phyloP scores from a whole-genome alignment of 2,113 vertebrate genomes.

The Neolamprologus sp. region DNA sequence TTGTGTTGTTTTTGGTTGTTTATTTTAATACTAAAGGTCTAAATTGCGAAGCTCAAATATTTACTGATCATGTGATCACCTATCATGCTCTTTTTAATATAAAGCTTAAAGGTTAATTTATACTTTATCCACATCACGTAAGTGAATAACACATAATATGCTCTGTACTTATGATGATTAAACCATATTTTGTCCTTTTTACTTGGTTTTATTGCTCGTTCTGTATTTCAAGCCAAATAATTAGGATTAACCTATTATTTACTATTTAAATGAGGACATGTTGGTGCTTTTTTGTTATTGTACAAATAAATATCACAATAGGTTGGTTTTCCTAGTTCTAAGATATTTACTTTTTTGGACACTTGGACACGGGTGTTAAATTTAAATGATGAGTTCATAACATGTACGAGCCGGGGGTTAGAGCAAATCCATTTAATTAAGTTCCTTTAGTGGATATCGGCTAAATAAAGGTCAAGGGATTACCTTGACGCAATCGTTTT shows the following conservation, averaged over 20 bases:
- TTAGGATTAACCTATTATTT: neutral
- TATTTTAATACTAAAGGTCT: neutral
- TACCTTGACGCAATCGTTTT: conserved; percentile 26
- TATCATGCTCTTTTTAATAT: neutral
- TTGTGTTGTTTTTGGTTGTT: neutral
- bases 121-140: neutral
- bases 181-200: neutral
- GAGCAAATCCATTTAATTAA: neutral
- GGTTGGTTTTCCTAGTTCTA: neutral
- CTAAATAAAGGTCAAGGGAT: conserved; percentile 31
- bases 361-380: neutral
- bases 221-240: neutral
- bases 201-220: neutral
- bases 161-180: neutral
- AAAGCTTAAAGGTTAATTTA: neutral
- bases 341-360: neutral
- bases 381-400: neutral
- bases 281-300: neutral
- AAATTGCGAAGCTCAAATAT: neutral
- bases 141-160: neutral
- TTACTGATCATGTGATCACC: neutral
- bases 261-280: neutral
- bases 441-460: neutral
- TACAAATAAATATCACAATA: neutral
- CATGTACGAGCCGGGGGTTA: neutral